Conservation (phyloP, 2,797 vertebrate genomes). For the Crocidura indochinensis region DNA sequence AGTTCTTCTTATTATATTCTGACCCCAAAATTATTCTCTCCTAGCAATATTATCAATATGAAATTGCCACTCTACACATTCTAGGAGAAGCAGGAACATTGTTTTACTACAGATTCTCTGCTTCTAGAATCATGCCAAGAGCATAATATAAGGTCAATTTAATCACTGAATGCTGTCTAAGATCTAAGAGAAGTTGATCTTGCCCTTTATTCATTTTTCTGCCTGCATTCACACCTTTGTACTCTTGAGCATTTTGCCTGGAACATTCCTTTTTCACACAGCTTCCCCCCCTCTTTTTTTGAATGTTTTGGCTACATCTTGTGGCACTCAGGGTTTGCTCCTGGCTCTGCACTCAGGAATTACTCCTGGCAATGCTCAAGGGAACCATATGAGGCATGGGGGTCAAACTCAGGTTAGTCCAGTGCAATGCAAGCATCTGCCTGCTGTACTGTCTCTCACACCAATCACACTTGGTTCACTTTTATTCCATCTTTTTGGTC, state of each 20-base stretch:
- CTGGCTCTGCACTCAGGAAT: no score
- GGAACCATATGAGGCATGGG: no score
- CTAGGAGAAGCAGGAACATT: not conserved
- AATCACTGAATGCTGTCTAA: slow-evolving; percentile 25
- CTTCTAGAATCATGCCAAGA: not conserved
- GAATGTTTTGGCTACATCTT: no score
- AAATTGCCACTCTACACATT: not conserved
- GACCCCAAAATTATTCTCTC: not conserved
- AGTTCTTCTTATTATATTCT: not conserved
- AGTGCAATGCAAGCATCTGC: no score
- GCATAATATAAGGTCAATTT: not conserved
- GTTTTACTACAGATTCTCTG: slow-evolving; percentile 39
- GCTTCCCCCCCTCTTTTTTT: no score
- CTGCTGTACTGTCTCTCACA: no score
- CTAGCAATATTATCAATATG: not conserved
- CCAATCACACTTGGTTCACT: no score
- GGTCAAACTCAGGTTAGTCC: no score
- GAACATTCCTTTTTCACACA: not conserved
- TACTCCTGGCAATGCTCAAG: no score
- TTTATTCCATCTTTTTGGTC: not conserved
- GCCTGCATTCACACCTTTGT: not conserved
- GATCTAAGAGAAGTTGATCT: slow-evolving; percentile 14
- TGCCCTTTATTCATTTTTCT: not conserved
- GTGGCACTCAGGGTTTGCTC: no score
- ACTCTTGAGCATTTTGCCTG: not conserved